Evolutionary conservation across 2,888 invertebrate genomes (phyloP), one percentile per base, ranked within the genome.

Genomic region (Melanotus villosus): DNA sequence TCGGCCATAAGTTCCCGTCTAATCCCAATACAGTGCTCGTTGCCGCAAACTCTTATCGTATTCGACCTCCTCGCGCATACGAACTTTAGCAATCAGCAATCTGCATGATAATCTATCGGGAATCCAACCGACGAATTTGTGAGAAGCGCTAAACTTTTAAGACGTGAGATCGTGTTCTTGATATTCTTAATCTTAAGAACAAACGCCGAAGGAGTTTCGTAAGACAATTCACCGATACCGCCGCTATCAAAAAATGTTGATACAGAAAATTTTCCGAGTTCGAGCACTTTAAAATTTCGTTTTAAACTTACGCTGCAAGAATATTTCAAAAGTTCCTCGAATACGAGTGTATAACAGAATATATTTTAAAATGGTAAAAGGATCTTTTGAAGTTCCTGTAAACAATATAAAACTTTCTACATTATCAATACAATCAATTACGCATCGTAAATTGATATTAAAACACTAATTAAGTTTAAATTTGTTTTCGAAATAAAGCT

Each of bases 21-120:
- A 58, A 59, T 65, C 59, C 58, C 59, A 59, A 65, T 65, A 65
- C 59, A 65, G 26, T 65, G 59, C 59, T 58, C 47, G 65, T 58
- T 65, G 41, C 45, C 50, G 32, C 45, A 50, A 58, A 59, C 58
- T 65, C 65, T 65, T 65, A 65, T 65, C 65, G 56, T 19, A 23
- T 41, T 45, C 56, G 56, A 57, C 57, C 65, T 58, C 32, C 57
- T 58, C 47, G 58, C 58, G 59, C 12, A 65, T 50, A 59, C 58
- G 58, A 65, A 65, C 59, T 65, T 65, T 65, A 38, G 50, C 59
- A 65, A 65, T 65, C 65, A 65, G 71, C 74, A 74, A 74, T 74
- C 74, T 74, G 71, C 71, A 74, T 74, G 73, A 74, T 74, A 74
- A 74, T 73, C 73, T 74, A 70, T 72, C 67, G 59, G 43, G 59